Evolutionary conservation across 2,888 invertebrate species (phyloP).

Genomic region (Aphodius granarius): DNA sequence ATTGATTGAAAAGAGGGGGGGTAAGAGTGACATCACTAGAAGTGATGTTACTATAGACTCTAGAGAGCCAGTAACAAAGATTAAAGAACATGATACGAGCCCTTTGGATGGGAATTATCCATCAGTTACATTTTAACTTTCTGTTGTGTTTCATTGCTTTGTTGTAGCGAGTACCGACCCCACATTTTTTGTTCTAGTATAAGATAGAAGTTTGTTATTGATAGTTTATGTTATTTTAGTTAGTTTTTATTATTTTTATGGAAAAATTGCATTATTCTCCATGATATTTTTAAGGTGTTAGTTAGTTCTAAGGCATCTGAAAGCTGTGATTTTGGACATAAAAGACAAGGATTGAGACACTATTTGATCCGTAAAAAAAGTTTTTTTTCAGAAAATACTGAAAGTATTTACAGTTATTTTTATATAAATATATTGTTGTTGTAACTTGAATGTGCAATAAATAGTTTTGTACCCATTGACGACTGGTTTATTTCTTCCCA

Average conservation of each 20-base stretch:
- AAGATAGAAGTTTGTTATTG: neutral
- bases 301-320: neutral
- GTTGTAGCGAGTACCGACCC: too few relatives aligned
- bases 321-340: neutral
- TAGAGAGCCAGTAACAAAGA: slow-evolving; percentile 5
- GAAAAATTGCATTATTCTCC: neutral
- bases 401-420: neutral
- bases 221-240: too few relatives aligned
- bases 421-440: slow-evolving; percentile 14
- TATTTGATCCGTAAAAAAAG: neutral
- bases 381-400: neutral
- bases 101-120: slow-evolving; percentile 11
- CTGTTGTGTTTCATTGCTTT: neutral
- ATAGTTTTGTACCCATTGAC: neutral
- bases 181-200: too few relatives aligned
- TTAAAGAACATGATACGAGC: slow-evolving; percentile 41
- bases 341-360: neutral
- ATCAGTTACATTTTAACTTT: neutral
- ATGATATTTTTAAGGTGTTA: neutral
- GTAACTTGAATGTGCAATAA: neutral
- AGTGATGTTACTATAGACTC: slow-evolving; percentile 14
- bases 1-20: slow-evolving; percentile 78
- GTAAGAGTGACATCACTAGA: slow-evolving; percentile 59
- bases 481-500: slow-evolving; percentile 37
- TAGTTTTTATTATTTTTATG: neutral